A percentile compares a stretch with the other conserved stretches of the same genome.
These are phyloP conservation scores for Chrysina gloriosa DNA, from an alignment of 2,888 invertebrate species.

Conservation along the genomic window DNA sequence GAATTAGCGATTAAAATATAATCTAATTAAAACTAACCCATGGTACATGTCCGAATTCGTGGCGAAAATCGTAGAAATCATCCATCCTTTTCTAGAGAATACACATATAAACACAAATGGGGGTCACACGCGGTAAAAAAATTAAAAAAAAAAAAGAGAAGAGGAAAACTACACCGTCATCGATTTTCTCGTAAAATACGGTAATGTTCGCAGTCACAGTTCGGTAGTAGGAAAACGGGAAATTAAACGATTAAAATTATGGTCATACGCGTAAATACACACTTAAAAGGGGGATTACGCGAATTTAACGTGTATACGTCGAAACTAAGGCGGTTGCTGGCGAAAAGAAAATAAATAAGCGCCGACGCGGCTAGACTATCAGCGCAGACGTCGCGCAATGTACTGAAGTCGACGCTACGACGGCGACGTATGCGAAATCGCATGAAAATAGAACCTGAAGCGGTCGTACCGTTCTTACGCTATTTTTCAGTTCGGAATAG, in stretches of 20 bases:
- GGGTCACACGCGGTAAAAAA: neutral
- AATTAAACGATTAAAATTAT: neutral
- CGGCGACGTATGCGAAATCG: slow-evolving; percentile 6
- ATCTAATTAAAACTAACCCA: slow-evolving; percentile 56
- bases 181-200: slow-evolving; percentile 3
- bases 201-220: slow-evolving; percentile 4
- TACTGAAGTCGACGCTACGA: slow-evolving; percentile 15
- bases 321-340: slow-evolving; percentile 24
- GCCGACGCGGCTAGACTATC: slow-evolving; percentile 32
- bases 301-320: neutral
- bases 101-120: neutral
- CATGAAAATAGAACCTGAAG: slow-evolving; percentile 29
- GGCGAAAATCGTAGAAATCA: slow-evolving; percentile 59
- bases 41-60: slow-evolving; percentile 60
- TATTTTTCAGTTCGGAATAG: neutral
- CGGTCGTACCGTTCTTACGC: neutral
- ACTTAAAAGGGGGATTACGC: neutral
- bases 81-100: slow-evolving; percentile 49
- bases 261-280: neutral
- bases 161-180: neutral
- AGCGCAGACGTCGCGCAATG: slow-evolving; percentile 33
- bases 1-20: neutral
- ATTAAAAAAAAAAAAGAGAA: slow-evolving; percentile 2
- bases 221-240: neutral
- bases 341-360: slow-evolving; percentile 30